phyloP scores from a whole-genome alignment of 2,888 invertebrate species.

The Amiota communis region DNA sequence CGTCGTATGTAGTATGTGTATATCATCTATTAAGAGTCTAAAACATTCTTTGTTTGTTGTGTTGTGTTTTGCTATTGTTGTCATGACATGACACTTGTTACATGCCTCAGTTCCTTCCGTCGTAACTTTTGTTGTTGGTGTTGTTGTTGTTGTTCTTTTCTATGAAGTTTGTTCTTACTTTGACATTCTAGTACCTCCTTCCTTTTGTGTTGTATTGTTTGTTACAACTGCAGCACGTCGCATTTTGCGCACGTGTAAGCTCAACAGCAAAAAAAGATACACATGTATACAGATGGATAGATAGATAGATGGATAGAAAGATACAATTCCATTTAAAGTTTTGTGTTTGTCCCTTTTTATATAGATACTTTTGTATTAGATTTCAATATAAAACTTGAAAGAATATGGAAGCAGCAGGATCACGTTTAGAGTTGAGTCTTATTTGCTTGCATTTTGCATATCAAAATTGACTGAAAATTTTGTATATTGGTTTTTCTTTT shows the following conservation, averaged over 20 bases:
- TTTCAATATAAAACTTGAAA: too few species aligned
- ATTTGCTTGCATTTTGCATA: too few species aligned
- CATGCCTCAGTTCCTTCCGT: conserved; percentile 33
- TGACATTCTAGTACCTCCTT: background rate
- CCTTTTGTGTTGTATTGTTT: background rate
- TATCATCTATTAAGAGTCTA: too few species aligned
- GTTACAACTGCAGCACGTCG: conserved; percentile 4
- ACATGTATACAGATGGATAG: too few species aligned
- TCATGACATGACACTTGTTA: conserved; percentile 36
- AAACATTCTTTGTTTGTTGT: too few species aligned
- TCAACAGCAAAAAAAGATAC: background rate
- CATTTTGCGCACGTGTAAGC: conserved; percentile 24
- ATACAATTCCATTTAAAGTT: background rate
- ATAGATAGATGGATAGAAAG: too few species aligned
- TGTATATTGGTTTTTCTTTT: too few species aligned
- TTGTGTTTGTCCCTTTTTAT: background rate
- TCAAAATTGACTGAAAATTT: too few species aligned
- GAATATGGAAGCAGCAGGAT: too few species aligned
- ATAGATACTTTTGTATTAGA: background rate
- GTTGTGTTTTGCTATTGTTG: background rate
- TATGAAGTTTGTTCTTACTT: background rate
- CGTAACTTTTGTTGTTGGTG: background rate
- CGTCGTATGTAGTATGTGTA: too few species aligned
- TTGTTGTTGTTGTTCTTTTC: background rate
- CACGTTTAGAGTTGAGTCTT: too few species aligned